phyloP scores from a whole-genome alignment of 1,140 invertebrate genomes.

The Chrysoperla carnea region DNA sequence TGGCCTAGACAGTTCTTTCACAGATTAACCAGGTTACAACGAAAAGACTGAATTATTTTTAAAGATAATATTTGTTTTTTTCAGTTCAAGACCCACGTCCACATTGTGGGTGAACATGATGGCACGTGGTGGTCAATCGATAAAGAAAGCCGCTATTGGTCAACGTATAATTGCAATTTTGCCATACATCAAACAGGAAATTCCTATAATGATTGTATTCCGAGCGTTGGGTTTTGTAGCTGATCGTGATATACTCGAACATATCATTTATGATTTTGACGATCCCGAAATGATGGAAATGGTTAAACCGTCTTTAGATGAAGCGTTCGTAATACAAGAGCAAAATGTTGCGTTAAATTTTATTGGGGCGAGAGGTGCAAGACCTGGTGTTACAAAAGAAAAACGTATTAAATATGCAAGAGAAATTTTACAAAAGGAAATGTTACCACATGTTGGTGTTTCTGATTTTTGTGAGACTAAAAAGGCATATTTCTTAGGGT shows the following conservation, averaged over 20 bases:
- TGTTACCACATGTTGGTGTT: constrained; percentile 97
- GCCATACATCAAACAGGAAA: constrained; percentile 98
- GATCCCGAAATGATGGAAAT: constrained; percentile 99
- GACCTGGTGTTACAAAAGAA: constrained; percentile 94
- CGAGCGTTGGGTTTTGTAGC: constrained; percentile 93
- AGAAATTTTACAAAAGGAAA: constrained; percentile 99
- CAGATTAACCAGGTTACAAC: too few relatives aligned
- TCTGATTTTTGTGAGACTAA: constrained; percentile 99
- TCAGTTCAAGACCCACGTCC: constrained; percentile 74
- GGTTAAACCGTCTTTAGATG: constrained; percentile 96
- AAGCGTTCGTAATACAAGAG: constrained; percentile 98
- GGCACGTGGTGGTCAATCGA: constrained; percentile 86
- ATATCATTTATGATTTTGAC: constrained; percentile 98
- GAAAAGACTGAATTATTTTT: too few relatives aligned
- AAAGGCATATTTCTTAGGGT: constrained; percentile 93
- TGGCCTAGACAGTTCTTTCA: too few relatives aligned
- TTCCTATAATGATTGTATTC: constrained; percentile 99
- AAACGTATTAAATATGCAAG: constrained; percentile 97
- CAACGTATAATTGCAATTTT: constrained; percentile 95
- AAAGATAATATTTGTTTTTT: too few relatives aligned
- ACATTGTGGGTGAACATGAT: constrained; percentile 99
- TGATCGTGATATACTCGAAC: constrained; percentile 95
- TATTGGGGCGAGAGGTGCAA: constrained; percentile 88
- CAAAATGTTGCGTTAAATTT: constrained; percentile 98
- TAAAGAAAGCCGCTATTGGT: constrained; percentile 94